Evolutionary conservation across 2,113 vertebrate species (phyloP).

Genomic region (Meleagris gallopavo): DNA sequence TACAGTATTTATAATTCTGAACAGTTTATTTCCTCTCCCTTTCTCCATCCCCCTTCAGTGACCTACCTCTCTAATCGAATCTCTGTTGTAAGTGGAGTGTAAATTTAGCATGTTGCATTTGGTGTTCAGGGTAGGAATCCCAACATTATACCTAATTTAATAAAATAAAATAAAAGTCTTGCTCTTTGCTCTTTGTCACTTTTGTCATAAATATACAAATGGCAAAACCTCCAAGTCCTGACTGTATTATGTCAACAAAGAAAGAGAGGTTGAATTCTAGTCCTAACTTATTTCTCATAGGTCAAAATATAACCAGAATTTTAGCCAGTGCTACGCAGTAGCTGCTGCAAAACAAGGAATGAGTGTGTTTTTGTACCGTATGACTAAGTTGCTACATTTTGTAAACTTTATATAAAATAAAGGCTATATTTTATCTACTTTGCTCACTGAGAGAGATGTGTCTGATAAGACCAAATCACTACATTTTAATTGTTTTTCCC

Average conservation of each 20-base stretch:
- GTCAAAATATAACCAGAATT: not conserved
- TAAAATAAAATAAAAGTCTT: not conserved
- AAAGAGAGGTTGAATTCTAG: not conserved
- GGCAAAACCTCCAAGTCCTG: not conserved
- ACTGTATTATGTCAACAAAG: not conserved
- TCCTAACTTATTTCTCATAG: not conserved
- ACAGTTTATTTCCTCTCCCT: not conserved
- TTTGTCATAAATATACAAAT: not conserved
- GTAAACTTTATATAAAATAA: not conserved
- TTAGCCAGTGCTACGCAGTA: not conserved
- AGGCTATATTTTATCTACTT: not conserved
- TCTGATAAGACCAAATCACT: not conserved
- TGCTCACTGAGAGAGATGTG: accelerated
- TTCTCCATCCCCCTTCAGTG: not conserved
- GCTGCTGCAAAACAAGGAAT: not conserved
- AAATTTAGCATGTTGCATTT: accelerated
- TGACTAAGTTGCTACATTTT: not conserved
- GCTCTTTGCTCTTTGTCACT: not conserved
- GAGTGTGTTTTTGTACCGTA: not conserved
- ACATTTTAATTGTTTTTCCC: not conserved
- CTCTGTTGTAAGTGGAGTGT: not conserved
- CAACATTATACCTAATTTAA: not conserved
- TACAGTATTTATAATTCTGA: not conserved
- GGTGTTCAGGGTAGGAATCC: not conserved
- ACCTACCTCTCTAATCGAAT: not conserved